phyloP scores from a whole-genome alignment of 2,113 vertebrate species.

The Psophia crepitans region DNA sequence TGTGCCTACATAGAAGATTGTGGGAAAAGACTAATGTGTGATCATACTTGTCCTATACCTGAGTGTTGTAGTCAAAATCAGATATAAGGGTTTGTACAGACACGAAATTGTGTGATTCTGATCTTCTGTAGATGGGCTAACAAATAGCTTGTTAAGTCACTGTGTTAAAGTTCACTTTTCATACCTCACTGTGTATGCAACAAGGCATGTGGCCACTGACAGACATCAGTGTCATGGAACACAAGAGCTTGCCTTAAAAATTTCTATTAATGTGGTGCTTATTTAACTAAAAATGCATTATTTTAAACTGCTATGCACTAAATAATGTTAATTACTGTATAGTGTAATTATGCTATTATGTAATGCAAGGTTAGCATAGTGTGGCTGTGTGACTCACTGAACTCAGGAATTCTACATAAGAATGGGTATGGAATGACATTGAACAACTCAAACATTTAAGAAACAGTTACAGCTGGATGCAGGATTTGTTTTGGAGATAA shows the following conservation, averaged over 20 bases:
- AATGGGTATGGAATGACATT: not conserved
- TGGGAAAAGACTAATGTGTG: not conserved
- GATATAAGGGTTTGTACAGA: not conserved
- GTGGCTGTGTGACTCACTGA: not conserved
- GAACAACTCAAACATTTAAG: not conserved
- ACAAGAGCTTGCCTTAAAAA: not conserved
- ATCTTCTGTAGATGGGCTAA: not conserved
- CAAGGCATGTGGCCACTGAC: not conserved
- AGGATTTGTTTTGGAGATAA: not conserved
- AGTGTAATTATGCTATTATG: not conserved
- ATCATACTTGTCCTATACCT: not conserved
- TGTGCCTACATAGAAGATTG: not conserved
- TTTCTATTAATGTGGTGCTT: not conserved
- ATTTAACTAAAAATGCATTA: not conserved
- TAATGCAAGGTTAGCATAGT: not conserved
- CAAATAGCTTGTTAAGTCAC: not conserved
- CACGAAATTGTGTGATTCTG: not conserved
- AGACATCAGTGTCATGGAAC: not conserved
- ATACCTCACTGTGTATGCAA: too few species aligned
- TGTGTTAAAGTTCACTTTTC: too few species aligned
- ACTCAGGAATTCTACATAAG: not conserved
- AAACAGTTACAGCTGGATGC: not conserved
- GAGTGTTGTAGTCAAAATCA: not conserved
- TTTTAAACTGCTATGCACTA: not conserved
- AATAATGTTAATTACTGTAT: not conserved